A percentile compares a stretch with the other conserved stretches of the same genome.
Conservation (phyloP, 1,140 invertebrate genomes). For the Drosophila guanche region DNA sequence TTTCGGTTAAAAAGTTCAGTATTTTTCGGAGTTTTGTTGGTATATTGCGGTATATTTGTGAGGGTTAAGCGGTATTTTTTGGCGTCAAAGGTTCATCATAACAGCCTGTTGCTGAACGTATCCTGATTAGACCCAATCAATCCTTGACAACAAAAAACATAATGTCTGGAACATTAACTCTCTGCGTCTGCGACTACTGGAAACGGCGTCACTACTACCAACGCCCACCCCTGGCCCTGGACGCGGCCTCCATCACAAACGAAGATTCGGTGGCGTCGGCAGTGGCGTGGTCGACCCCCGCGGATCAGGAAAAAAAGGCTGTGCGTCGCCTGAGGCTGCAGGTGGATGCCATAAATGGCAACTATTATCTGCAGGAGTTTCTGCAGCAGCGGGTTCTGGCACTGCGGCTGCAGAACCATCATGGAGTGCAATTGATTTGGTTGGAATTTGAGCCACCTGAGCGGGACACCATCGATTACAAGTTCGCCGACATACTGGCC, state of each 20-base stretch:
- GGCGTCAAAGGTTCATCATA: too few species aligned
- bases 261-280: constrained; percentile 1
- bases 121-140: too few species aligned
- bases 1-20: too few species aligned
- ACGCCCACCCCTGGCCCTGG: constrained; percentile 2
- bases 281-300: constrained; percentile 4
- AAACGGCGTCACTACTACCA: constrained; percentile 48
- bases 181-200: constrained; percentile 71
- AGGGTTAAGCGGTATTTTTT: too few species aligned
- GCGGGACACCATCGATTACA: constrained; percentile 87
- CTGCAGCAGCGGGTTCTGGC: constrained; percentile 37
- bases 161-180: constrained; percentile 31
- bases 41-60: too few species aligned
- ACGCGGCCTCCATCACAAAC: too few species aligned
- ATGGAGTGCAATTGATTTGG: constrained; percentile 64
- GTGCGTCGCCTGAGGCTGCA: constrained; percentile 44
- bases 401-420: constrained; percentile 7
- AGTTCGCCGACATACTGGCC: constrained; percentile 85
- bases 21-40: too few species aligned
- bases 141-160: too few species aligned
- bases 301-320: not conserved
- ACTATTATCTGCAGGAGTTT: constrained; percentile 66
- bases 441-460: constrained; percentile 84
- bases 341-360: constrained; percentile 68
- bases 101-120: too few species aligned